Conservation (phyloP, 1,140 invertebrate genomes). For the Drosophila arawakana region DNA sequence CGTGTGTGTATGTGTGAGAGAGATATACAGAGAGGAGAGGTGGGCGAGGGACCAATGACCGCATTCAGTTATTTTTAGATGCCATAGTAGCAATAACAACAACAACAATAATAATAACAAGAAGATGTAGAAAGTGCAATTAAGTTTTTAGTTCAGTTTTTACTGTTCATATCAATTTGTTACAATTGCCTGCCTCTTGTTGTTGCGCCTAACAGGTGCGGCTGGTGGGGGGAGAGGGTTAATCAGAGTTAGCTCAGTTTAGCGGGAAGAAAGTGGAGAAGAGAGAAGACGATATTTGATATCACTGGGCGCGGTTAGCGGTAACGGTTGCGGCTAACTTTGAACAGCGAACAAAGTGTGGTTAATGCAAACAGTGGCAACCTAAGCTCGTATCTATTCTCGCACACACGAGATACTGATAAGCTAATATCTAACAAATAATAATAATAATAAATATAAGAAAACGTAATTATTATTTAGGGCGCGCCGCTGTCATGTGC, state of each 20-base stretch:
- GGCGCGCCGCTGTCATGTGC: slow-evolving; percentile 37
- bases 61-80: slow-evolving; percentile 78
- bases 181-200: slow-evolving; percentile 26
- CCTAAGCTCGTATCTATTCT: slow-evolving; percentile 3
- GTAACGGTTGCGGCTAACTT: slow-evolving; percentile 1
- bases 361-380: slow-evolving; percentile 34
- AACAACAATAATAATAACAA: slow-evolving; percentile 36
- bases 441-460: slow-evolving; percentile 7
- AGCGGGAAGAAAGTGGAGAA: background rate
- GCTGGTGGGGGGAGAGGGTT: background rate
- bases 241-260: slow-evolving; percentile 8
- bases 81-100: slow-evolving; percentile 43
- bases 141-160: slow-evolving; percentile 64
- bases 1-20: background rate
- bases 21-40: slow-evolving; percentile 16
- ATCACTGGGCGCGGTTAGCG: slow-evolving; percentile 19
- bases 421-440: slow-evolving; percentile 27
- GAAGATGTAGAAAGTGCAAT: slow-evolving; percentile 72
- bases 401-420: slow-evolving; percentile 26
- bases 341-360: slow-evolving; percentile 5
- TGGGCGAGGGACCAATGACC: slow-evolving; percentile 76
- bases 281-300: slow-evolving; percentile 14
- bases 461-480: slow-evolving; percentile 30
- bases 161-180: slow-evolving; percentile 43
- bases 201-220: background rate